Evolutionary conservation across 2,113 vertebrate species (phyloP).

Genomic region (Mormyrus lacerda): DNA sequence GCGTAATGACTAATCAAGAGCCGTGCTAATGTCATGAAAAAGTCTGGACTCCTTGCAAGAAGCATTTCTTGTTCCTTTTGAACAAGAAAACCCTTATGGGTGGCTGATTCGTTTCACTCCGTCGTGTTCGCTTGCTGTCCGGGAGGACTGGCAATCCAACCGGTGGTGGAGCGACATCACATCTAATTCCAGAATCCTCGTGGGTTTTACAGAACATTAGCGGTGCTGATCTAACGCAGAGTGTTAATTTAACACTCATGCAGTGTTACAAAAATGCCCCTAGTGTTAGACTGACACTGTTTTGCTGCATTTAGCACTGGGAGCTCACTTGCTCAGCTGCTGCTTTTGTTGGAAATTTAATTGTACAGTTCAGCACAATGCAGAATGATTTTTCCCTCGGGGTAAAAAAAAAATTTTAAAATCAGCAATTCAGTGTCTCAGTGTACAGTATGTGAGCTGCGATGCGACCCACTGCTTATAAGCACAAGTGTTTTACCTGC

Average conservation of each 20-base stretch:
- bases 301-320: not conserved
- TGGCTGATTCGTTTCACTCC: not conserved
- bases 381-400: not conserved
- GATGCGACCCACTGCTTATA: not conserved
- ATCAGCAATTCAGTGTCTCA: not conserved
- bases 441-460: not conserved
- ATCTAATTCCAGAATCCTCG: not conserved
- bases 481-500: not conserved
- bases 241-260: not conserved
- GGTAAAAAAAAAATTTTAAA: not conserved
- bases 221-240: not conserved
- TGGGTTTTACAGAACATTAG: not conserved
- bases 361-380: not conserved
- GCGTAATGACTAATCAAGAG: not conserved
- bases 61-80: not conserved
- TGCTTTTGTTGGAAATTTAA: not conserved
- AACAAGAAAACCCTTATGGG: not conserved
- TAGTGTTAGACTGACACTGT: not conserved
- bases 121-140: not conserved
- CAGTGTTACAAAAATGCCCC: not conserved
- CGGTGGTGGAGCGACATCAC: not conserved
- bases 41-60: not conserved
- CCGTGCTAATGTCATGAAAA: not conserved
- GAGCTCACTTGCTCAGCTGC: not conserved
- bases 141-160: not conserved